These are phyloP conservation scores for Spodoptera littoralis DNA, from an alignment of 2,888 invertebrate species.

Conservation along the genomic window DNA sequence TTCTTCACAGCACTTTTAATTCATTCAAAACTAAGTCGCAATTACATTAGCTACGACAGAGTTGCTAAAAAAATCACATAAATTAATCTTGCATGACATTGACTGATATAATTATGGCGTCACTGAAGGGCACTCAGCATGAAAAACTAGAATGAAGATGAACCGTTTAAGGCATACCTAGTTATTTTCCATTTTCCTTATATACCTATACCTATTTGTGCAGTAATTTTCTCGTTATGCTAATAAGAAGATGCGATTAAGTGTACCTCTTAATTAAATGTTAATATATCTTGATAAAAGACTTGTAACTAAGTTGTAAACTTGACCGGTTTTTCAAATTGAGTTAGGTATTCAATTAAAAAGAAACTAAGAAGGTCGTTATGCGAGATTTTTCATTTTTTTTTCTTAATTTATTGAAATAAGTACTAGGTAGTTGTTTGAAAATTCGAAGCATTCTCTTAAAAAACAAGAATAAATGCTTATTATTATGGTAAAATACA, in stretches of 20 bases:
- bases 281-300: slow-evolving; percentile 1
- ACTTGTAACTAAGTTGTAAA: slow-evolving; percentile 3
- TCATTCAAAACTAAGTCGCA: slow-evolving; percentile 3
- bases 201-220: slow-evolving; percentile 19
- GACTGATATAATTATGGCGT: slow-evolving; percentile 43
- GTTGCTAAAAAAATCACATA: slow-evolving; percentile 30
- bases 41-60: slow-evolving; percentile 26
- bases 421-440: no score
- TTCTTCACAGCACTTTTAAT: neutral
- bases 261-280: slow-evolving; percentile 23
- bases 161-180: slow-evolving; percentile 18
- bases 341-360: no score
- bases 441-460: no score
- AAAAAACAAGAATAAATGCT: no score
- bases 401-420: no score
- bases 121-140: slow-evolving; percentile 45
- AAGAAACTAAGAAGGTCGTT: no score
- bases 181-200: slow-evolving; percentile 57
- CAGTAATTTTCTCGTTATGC: slow-evolving; percentile 35
- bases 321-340: neutral
- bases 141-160: slow-evolving; percentile 35
- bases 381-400: no score
- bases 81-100: slow-evolving; percentile 57
- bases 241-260: slow-evolving; percentile 36
- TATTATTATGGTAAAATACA: neutral